These are phyloP conservation scores for Oligia latruncula DNA, from an alignment of 2,888 invertebrate genomes.

Conservation along the genomic window DNA sequence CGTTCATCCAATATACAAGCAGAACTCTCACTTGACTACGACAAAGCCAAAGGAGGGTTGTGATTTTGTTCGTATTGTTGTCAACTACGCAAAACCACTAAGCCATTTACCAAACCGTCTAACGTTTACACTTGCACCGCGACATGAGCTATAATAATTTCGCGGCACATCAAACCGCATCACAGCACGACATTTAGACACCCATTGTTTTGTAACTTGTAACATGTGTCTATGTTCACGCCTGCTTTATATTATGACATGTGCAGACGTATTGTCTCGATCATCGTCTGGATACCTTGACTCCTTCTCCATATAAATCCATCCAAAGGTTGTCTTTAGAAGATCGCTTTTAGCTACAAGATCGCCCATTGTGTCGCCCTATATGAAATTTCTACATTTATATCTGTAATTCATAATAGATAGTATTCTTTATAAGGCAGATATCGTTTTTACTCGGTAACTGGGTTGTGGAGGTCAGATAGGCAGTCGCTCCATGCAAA, in stretches of 20 bases:
- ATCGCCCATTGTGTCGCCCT: too few relatives aligned
- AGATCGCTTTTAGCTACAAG: too few relatives aligned
- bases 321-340: not conserved
- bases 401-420: too few relatives aligned
- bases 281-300: not conserved
- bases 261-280: slow-evolving; percentile 32
- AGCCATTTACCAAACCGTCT: not conserved
- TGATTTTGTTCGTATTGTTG: too few relatives aligned
- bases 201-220: slow-evolving; percentile 73
- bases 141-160: slow-evolving; percentile 63
- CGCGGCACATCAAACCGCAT: slow-evolving; percentile 67
- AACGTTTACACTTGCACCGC: slow-evolving; percentile 13
- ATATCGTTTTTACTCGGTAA: too few relatives aligned
- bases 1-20: not conserved
- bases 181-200: slow-evolving; percentile 69
- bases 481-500: too few relatives aligned
- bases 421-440: too few relatives aligned
- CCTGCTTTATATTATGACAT: slow-evolving; percentile 35
- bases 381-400: too few relatives aligned
- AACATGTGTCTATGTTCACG: slow-evolving; percentile 58
- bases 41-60: not conserved
- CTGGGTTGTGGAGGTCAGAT: too few relatives aligned
- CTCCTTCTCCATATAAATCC: too few relatives aligned
- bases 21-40: not conserved
- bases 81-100: slow-evolving; percentile 2